These are phyloP conservation scores for Pithys albifrons DNA, from an alignment of 2,113 vertebrate species.

Conservation along the genomic window DNA sequence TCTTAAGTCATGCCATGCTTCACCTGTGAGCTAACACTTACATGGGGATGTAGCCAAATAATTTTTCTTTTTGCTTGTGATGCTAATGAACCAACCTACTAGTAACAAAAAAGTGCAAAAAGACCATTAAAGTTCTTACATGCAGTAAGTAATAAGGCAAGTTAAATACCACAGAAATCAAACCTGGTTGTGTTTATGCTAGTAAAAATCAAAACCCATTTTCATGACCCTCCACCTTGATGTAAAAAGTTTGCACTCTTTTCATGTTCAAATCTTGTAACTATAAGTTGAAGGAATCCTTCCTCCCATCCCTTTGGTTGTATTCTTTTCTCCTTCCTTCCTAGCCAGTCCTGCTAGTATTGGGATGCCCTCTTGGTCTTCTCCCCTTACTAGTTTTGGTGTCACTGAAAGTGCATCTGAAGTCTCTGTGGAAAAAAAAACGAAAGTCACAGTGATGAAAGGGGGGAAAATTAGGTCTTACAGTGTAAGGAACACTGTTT, in stretches of 20 bases:
- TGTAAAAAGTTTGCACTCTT: neutral
- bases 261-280: neutral
- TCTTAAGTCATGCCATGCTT: neutral
- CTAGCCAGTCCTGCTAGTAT: neutral
- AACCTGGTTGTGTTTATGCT: neutral
- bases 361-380: neutral
- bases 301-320: fast-evolving
- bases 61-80: neutral
- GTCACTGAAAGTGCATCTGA: neutral
- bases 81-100: neutral
- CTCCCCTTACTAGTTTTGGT: neutral
- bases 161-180: neutral
- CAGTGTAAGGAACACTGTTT: neutral
- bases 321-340: neutral
- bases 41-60: neutral
- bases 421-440: neutral
- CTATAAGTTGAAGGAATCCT: neutral
- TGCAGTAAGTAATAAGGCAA: neutral
- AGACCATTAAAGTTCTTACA: neutral
- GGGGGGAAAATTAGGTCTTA: neutral
- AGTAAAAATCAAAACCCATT: neutral
- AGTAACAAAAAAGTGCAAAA: neutral
- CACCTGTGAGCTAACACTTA: neutral
- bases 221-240: neutral
- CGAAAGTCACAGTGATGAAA: neutral